Conservation (phyloP, 2,888 invertebrate species). For the Phragmatobia fuliginosa region DNA sequence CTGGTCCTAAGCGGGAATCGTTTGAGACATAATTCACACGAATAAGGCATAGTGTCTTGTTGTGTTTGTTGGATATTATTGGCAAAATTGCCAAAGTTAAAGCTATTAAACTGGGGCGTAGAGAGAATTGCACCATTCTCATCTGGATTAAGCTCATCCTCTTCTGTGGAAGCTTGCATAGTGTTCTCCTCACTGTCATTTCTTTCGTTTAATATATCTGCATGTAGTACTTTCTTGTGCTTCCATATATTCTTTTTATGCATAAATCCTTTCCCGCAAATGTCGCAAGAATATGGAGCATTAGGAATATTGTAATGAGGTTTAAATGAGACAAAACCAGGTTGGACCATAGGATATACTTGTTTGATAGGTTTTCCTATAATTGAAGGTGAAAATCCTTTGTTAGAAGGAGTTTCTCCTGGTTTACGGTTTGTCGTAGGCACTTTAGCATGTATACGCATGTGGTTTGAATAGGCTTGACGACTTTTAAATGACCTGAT, state of each 20-base stretch:
- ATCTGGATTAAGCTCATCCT: slow-evolving; percentile 79
- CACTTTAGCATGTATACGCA: slow-evolving; percentile 84
- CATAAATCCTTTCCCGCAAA: slow-evolving; percentile 88
- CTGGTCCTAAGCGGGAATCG: slow-evolving; percentile 80
- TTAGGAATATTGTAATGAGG: slow-evolving; percentile 78
- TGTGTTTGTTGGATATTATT: slow-evolving; percentile 65
- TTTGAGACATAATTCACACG: slow-evolving; percentile 82
- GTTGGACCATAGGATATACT: slow-evolving; percentile 67
- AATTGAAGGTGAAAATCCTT: slow-evolving; percentile 77
- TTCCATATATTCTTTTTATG: slow-evolving; percentile 86
- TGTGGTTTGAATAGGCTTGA: slow-evolving; percentile 85
- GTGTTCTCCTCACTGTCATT: slow-evolving; percentile 83
- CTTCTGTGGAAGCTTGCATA: slow-evolving; percentile 83
- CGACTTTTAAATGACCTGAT: slow-evolving; percentile 87
- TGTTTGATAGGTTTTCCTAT: slow-evolving; percentile 79
- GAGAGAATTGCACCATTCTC: slow-evolving; percentile 78
- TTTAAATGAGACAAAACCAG: slow-evolving; percentile 72
- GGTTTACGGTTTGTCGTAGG: slow-evolving; percentile 83
- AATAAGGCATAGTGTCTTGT: slow-evolving; percentile 69
- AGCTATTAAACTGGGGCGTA: slow-evolving; percentile 84
- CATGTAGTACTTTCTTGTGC: slow-evolving; percentile 84
- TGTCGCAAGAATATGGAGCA: slow-evolving; percentile 87
- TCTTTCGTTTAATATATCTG: slow-evolving; percentile 78
- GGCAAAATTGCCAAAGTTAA: slow-evolving; percentile 74
- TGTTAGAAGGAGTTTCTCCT: slow-evolving; percentile 60